Evolutionary conservation across 2,888 invertebrate genomes (phyloP), one percentile per base, ranked within the genome.

Genomic region (Aleiodes testaceus): DNA sequence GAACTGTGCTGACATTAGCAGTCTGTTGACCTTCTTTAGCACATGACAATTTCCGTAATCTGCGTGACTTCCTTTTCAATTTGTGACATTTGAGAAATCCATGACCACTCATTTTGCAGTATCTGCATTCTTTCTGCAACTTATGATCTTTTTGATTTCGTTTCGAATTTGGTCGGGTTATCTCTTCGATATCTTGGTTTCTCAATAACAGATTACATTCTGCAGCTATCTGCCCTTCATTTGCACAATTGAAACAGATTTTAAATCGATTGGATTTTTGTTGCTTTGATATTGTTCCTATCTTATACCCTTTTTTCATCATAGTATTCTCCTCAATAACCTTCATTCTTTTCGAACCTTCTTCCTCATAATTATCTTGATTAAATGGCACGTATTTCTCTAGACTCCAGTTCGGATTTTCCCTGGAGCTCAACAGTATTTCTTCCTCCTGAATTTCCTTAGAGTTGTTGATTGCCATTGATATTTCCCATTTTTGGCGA

Each of bases 151-250:
- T 26, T 26, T 16, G 5, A 3, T n/a, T 16, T 16, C 6, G 49
- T 49, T n/a, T 49, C 5, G 1, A 49, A n/a, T 49, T 49, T 16
- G 16, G 16, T 16, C n/a, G 49, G 7, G 7, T 49, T 49, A 49
- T 2, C 16, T 49, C 49, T 7, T 49, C 5, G 5, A 44, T 16
- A 6, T 49, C n/a, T 49, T 49, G 14, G 16, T 49, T 49, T 16
- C 49, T 16, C 14, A 49, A 49, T 49, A 16, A 49, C 26, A 6
- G 16, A 6, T 49, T n/a, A 5, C 49, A n/a, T 16, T 49, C 49
- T 49, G 49, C 49, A n/a, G 49, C 49, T 49, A 16, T 49, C 6
- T 9, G 49, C 16, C 49, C 49, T 16, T 49, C 49, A 7, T 49
- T 16, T 49, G 16, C 49, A n/a, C 7, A 50, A 50, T 50, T 16